These are phyloP conservation scores for Formica aserva DNA, from an alignment of 2,888 invertebrate species.

Conservation along the genomic window DNA sequence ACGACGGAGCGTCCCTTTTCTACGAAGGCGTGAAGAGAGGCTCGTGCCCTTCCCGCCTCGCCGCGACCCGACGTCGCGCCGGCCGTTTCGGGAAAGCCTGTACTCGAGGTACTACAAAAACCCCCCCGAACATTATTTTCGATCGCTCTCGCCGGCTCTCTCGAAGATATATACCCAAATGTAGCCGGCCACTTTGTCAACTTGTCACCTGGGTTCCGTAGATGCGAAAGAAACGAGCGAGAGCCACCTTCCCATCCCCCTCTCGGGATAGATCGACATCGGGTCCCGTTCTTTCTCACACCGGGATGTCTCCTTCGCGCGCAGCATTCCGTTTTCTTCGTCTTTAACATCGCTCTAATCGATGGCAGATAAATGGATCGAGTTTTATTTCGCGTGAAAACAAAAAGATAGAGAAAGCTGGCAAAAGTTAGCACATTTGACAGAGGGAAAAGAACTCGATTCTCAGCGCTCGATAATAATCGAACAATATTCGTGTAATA, in stretches of 20 bases:
- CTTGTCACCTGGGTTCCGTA: slow-evolving; percentile 79
- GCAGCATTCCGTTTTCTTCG: background rate
- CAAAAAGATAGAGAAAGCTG: background rate
- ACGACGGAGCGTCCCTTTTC: slow-evolving; percentile 67
- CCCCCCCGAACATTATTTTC: slow-evolving; percentile 14
- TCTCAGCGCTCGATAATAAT: background rate
- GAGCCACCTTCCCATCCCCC: slow-evolving; percentile 46
- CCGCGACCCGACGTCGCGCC: background rate
- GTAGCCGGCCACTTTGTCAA: slow-evolving; percentile 81
- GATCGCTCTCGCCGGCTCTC: slow-evolving; percentile 16
- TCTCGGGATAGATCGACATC: slow-evolving; percentile 56
- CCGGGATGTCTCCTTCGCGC: slow-evolving; percentile 64
- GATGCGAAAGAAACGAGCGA: slow-evolving; percentile 69
- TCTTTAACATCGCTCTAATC: slow-evolving; percentile 21
- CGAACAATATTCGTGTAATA: no score
- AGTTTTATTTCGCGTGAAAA: background rate
- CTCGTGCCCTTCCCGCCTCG: slow-evolving; percentile 78
- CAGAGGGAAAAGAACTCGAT: background rate
- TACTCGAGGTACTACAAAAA: slow-evolving; percentile 22
- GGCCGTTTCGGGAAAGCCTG: background rate
- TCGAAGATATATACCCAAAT: slow-evolving; percentile 56
- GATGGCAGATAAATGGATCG: slow-evolving; percentile 29
- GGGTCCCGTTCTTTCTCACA: slow-evolving; percentile 62
- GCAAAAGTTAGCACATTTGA: background rate
- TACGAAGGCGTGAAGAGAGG: slow-evolving; percentile 80